A percentile compares a stretch with the other conserved stretches of the same genome.
These are phyloP conservation scores for Drosophila tanythrix DNA, from an alignment of 2,888 invertebrate genomes.

Conservation along the genomic window DNA sequence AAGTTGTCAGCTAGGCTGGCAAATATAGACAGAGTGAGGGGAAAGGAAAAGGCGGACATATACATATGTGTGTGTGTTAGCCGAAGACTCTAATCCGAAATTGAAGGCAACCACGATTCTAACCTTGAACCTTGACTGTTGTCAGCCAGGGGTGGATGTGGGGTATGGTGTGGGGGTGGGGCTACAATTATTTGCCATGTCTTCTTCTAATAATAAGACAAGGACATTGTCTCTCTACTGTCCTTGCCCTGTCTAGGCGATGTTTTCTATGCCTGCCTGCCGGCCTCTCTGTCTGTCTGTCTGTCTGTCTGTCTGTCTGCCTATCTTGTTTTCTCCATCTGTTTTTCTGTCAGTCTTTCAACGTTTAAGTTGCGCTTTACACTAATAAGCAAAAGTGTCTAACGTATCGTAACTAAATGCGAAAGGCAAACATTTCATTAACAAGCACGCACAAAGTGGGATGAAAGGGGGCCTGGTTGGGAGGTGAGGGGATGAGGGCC, in stretches of 20 bases:
- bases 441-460: conserved; percentile 69
- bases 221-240: conserved; percentile 51
- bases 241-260: conserved; percentile 39
- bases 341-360: conserved; percentile 24
- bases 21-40: neutral
- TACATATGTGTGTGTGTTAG: conserved; percentile 13
- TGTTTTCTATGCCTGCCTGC: conserved; percentile 4
- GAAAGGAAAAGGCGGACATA: conserved; percentile 3
- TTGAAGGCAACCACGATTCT: conserved; percentile 47
- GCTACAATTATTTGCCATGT: conserved; percentile 54
- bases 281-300: conserved; percentile 1
- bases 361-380: conserved; percentile 75
- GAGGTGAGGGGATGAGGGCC: neutral
- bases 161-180: neutral
- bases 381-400: conserved; percentile 81
- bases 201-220: conserved; percentile 58
- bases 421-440: conserved; percentile 81
- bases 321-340: neutral
- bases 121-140: conserved; percentile 72
- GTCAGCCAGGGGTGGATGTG: conserved; percentile 2
- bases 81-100: conserved; percentile 23
- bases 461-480: neutral
- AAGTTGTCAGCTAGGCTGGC: conserved; percentile 42
- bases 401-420: conserved; percentile 80
- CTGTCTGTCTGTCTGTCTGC: conserved; percentile 2